Conservation (phyloP, 2,113 vertebrate species). For the Mus spicilegus region DNA sequence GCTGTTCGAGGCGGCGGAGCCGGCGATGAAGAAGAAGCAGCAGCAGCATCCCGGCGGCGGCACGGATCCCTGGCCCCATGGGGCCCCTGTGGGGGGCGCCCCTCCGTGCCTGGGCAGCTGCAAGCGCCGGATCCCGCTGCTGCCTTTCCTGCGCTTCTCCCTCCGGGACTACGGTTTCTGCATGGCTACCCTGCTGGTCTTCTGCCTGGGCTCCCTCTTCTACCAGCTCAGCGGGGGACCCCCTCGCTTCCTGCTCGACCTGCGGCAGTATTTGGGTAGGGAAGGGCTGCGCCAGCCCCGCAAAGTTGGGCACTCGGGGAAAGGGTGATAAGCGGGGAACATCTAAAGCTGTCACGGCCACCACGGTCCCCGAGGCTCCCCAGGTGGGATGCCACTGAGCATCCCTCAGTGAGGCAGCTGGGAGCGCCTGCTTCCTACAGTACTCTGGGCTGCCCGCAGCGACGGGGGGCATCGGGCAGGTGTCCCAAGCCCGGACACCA, state of each 20-base stretch:
- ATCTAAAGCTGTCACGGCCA: background rate
- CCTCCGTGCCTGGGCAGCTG: constrained; percentile 82
- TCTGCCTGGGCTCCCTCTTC: constrained; percentile 95
- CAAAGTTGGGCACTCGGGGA: constrained; percentile 47
- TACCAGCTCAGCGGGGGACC: constrained; percentile 96
- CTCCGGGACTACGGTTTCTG: constrained; percentile 95
- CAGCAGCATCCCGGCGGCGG: constrained; percentile 84
- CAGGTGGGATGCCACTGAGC: constrained; percentile 35
- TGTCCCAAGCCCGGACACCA: background rate
- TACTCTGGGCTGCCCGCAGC: background rate
- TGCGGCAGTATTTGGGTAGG: constrained; percentile 97
- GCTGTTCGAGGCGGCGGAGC: constrained; percentile 93
- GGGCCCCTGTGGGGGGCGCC: constrained; percentile 85
- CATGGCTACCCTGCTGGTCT: constrained; percentile 94
- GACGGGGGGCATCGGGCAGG: background rate
- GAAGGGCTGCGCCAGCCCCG: constrained; percentile 51
- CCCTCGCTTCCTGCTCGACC: constrained; percentile 94
- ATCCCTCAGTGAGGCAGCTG: background rate
- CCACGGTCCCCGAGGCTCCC: background rate
- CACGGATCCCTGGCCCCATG: constrained; percentile 84
- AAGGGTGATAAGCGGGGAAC: background rate
- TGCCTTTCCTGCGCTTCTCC: constrained; percentile 89
- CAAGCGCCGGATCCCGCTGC: constrained; percentile 82
- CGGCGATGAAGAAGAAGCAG: constrained; percentile 93
- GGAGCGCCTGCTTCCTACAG: background rate